Evolutionary conservation across 2,113 vertebrate genomes (phyloP).

Genomic region (Mormyrus iriodes): DNA sequence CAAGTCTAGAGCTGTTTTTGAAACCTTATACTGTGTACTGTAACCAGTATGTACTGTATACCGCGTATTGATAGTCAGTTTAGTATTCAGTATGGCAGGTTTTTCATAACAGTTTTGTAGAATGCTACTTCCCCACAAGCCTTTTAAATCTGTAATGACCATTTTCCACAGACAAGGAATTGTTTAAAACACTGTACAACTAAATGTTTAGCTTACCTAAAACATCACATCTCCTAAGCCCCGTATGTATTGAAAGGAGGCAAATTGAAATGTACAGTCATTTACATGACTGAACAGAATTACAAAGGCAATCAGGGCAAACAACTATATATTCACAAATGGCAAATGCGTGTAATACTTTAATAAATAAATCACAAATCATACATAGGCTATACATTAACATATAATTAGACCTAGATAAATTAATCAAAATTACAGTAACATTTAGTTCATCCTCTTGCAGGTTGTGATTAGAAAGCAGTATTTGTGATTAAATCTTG

Average conservation of each 20-base stretch:
- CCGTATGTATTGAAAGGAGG: no score
- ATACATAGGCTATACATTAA: neutral
- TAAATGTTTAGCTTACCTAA: no score
- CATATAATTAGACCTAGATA: neutral
- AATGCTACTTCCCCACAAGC: neutral
- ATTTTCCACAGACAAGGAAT: no score
- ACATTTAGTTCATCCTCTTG: neutral
- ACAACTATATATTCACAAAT: no score
- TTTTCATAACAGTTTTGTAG: neutral
- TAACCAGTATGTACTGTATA: neutral
- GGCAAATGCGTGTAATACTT: neutral
- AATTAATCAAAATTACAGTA: neutral
- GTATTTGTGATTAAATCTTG: no score
- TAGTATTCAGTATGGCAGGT: neutral
- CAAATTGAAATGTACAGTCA: no score
- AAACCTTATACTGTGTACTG: neutral
- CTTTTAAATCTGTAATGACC: no score
- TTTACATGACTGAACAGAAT: no score
- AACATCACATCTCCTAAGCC: no score
- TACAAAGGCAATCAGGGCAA: no score
- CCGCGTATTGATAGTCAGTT: neutral
- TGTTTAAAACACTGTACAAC: no score
- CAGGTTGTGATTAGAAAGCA: neutral
- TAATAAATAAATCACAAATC: neutral
- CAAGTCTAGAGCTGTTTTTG: neutral